Percentiles rank a stretch among this genome's conserved stretches.
These are phyloP conservation scores for Diachrysia chrysitis DNA, from an alignment of 2,888 invertebrate genomes.

Conservation along the genomic window DNA sequence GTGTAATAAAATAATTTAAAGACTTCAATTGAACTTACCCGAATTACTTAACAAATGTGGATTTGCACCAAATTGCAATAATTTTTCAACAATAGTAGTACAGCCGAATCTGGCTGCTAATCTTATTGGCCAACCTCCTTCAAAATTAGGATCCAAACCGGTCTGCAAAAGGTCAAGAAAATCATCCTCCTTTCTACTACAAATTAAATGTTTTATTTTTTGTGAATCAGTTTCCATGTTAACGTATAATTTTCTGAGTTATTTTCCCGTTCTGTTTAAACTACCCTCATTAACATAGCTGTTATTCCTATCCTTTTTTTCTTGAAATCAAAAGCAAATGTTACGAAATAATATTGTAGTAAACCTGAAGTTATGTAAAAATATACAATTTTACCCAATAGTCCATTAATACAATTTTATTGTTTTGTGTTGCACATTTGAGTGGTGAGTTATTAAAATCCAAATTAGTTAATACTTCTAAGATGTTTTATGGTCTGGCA, in stretches of 20 bases:
- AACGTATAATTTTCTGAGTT: constrained; percentile 9
- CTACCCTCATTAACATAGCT: constrained; percentile 12
- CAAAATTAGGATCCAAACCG: constrained; percentile 81
- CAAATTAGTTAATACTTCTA: too few relatives aligned
- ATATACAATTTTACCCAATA: too few relatives aligned
- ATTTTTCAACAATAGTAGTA: constrained; percentile 72
- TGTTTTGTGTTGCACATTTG: too few relatives aligned
- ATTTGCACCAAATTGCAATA: constrained; percentile 81
- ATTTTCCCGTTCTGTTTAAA: neutral
- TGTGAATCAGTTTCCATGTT: constrained; percentile 68
- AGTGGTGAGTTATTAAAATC: too few relatives aligned
- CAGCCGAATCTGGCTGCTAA: constrained; percentile 80
- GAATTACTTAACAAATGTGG: constrained; percentile 81
- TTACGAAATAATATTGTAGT: too few relatives aligned
- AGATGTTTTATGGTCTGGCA: too few relatives aligned
- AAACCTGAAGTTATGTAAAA: too few relatives aligned
- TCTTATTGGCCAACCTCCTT: constrained; percentile 84
- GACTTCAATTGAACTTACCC: constrained; percentile 68
- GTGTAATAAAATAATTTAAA: neutral
- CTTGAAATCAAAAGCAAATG: too few relatives aligned
- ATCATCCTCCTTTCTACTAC: constrained; percentile 70
- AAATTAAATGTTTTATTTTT: constrained; percentile 71
- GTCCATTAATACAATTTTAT: too few relatives aligned
- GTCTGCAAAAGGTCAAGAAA: constrained; percentile 70
- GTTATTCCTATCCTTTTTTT: neutral